Base-by-base conservation (phyloP, 1,140 invertebrate species). In the Lutraria rhynchaena region DNA sequence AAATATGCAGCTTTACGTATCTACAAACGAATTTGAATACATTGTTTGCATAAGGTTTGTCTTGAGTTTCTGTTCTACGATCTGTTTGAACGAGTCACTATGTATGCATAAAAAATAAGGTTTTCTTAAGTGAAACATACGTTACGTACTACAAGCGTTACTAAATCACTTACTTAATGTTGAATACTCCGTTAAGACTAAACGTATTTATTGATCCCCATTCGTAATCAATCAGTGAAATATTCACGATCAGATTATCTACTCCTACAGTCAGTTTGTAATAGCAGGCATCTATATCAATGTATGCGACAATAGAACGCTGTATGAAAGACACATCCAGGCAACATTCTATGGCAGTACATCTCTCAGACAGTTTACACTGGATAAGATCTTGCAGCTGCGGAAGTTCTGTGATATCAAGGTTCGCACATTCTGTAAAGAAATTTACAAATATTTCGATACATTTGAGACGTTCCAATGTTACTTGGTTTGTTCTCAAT, bases 321-420 rank as follows among this genome's bases (percentile, higher is more conserved):
- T 41, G 31, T 4, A 81, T 44, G 11, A 69, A 29, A 17, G 53
- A 33, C 3, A 71, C 31, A 3, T 44, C 24, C 15, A 81, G 22
- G 53, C 77, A 81, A 61, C 77, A 81, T 15, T 81, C 31, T 9
- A 81, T 63, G 17, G 44, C 65, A n/a, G 77, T 81, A 53, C 77
- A 81, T 22, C 46, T 46, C 22, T 65, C 31, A 19, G 49, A 61
- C 24, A 82, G 61, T 11, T 49, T 53, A 41, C 81, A 82, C 1
- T 31, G 17, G 15, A 82, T 55, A 2, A 27, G n/a, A 31, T 44
- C 33, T 22, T 41, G 37, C 19, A 82, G 17, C 0, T 51, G 1
- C 17, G 60, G 61, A 19, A 77, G 49, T 33, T 17, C 29, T 24
- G n/a, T n/a, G 17, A 33, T 58, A 24, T 55, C 37, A 1, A 35